A percentile compares a stretch with the other conserved stretches of the same genome.
These are phyloP conservation scores for Ptychoptera albimana DNA, from an alignment of 2,888 invertebrate genomes.

Conservation along the genomic window DNA sequence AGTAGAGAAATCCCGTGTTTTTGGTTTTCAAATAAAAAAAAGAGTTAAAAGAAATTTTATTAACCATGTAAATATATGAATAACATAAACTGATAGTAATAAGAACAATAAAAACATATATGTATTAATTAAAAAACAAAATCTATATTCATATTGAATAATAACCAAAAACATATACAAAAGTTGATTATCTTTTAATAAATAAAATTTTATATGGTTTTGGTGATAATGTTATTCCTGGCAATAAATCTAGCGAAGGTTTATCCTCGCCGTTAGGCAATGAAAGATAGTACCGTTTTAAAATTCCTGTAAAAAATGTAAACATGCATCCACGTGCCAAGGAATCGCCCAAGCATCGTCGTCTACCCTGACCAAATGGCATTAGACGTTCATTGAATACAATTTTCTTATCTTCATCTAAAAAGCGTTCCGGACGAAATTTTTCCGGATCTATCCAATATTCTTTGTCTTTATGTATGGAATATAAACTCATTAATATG, in stretches of 20 bases:
- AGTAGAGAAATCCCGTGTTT: too few relatives aligned
- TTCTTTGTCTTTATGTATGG: slow-evolving; percentile 38
- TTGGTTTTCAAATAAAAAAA: too few relatives aligned
- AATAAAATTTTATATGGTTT: slow-evolving; percentile 36
- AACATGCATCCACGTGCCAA: slow-evolving; percentile 45
- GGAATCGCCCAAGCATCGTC: slow-evolving; percentile 48
- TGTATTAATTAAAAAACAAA: too few relatives aligned
- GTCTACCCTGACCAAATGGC: slow-evolving; percentile 35
- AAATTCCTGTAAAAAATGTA: slow-evolving; percentile 40
- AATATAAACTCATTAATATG: slow-evolving; percentile 35
- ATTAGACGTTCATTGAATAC: slow-evolving; percentile 25
- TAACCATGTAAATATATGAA: too few relatives aligned
- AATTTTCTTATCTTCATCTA: slow-evolving; percentile 24
- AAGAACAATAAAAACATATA: too few relatives aligned
- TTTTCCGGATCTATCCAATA: slow-evolving; percentile 43
- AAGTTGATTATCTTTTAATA: slow-evolving; percentile 7
- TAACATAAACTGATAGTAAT: too few relatives aligned
- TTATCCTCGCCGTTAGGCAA: slow-evolving; percentile 25
- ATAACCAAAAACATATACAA: too few relatives aligned
- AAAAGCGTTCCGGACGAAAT: slow-evolving; percentile 48
- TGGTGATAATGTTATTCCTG: slow-evolving; percentile 40
- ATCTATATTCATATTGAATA: too few relatives aligned
- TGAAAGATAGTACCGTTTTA: slow-evolving; percentile 37
- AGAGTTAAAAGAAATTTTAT: too few relatives aligned
- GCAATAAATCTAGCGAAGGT: slow-evolving; percentile 30